These are phyloP conservation scores for Galerucella calmariensis DNA, from an alignment of 2,888 invertebrate genomes.

Conservation along the genomic window DNA sequence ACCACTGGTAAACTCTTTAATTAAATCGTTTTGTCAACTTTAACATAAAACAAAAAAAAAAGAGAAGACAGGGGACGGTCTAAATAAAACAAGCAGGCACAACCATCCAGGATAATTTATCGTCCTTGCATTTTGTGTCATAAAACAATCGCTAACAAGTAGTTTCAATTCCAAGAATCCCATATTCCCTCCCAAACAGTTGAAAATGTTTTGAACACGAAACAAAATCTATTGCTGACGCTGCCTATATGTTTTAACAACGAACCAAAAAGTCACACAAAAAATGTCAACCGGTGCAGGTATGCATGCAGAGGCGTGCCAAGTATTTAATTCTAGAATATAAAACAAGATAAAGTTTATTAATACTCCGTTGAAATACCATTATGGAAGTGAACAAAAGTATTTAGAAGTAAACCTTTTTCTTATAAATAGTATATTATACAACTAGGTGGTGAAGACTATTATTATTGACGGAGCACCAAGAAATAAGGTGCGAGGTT, in stretches of 20 bases:
- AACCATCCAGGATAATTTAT: slow-evolving; percentile 42
- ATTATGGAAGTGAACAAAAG: not conserved
- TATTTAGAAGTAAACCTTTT: not conserved
- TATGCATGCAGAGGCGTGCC: slow-evolving; percentile 40
- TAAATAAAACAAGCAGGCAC: slow-evolving; percentile 40
- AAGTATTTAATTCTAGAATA: slow-evolving; percentile 7
- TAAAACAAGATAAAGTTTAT: slow-evolving; percentile 14
- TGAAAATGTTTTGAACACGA: slow-evolving; percentile 65
- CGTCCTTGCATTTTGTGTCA: slow-evolving; percentile 49
- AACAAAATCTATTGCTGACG: slow-evolving; percentile 64
- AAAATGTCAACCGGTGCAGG: slow-evolving; percentile 60
- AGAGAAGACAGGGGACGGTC: slow-evolving; percentile 28
- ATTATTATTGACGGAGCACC: too few relatives aligned
- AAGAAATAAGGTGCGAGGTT: too few relatives aligned
- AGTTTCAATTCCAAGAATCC: slow-evolving; percentile 64
- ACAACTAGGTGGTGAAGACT: too few relatives aligned
- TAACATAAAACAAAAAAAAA: slow-evolving; percentile 7
- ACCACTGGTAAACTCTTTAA: slow-evolving; percentile 6
- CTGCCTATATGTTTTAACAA: slow-evolving; percentile 59
- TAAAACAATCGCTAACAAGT: slow-evolving; percentile 64
- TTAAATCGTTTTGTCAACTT: slow-evolving; percentile 16
- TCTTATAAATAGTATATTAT: too few relatives aligned
- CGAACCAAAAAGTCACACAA: slow-evolving; percentile 56
- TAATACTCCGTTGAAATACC: not conserved
- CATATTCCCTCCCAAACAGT: slow-evolving; percentile 64